A percentile compares a stretch with the other conserved stretches of the same genome.
phyloP scores from a whole-genome alignment of 2,113 vertebrate genomes.

The Callaeas wilsoni region DNA sequence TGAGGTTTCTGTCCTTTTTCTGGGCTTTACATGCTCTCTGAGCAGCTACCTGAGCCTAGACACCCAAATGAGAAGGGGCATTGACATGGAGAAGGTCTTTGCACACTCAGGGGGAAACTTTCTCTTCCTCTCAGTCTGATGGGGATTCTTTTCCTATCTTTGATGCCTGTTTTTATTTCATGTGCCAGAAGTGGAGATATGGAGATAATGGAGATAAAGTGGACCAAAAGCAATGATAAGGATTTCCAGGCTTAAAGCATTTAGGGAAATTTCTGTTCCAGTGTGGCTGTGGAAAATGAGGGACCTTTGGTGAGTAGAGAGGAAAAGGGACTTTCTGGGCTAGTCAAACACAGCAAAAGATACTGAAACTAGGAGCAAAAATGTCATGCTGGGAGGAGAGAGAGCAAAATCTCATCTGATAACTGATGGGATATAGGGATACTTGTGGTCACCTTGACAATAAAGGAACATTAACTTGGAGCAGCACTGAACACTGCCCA shows the following conservation, averaged over 20 bases:
- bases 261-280: fast-evolving
- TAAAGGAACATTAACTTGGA: neutral
- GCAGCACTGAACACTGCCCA: neutral
- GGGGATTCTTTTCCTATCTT: neutral
- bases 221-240: neutral
- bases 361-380: neutral
- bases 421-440: neutral
- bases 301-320: neutral
- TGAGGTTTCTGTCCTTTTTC: neutral
- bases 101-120: neutral
- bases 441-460: neutral
- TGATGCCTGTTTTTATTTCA: neutral
- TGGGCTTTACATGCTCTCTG: neutral
- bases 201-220: neutral
- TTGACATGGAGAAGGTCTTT: neutral
- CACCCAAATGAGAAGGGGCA: neutral
- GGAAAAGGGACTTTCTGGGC: neutral
- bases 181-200: too few relatives aligned
- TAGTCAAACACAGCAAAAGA: neutral
- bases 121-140: neutral
- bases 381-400: neutral
- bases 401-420: neutral
- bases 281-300: neutral
- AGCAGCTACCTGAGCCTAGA: neutral
- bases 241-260: neutral